phyloP scores from a whole-genome alignment of 53 echinoderm and acorn worm species.

The Patiria pectinifera region DNA sequence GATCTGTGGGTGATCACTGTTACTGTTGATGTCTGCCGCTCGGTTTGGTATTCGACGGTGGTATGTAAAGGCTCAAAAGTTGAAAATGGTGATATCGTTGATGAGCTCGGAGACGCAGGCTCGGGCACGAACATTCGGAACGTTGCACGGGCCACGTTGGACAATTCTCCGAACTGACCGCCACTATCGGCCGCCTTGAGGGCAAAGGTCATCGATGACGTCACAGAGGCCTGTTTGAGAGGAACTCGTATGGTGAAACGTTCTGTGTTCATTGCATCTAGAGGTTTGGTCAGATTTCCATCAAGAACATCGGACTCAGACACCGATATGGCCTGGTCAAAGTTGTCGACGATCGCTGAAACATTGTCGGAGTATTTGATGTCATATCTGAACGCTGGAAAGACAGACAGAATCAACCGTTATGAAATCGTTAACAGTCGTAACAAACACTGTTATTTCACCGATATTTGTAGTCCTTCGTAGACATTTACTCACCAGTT shows the following conservation, averaged over 20 bases:
- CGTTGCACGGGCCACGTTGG: constrained; percentile 56
- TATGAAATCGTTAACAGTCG: no score
- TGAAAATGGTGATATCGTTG: neutral
- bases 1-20: no score
- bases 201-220: constrained; percentile 44
- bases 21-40: no score
- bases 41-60: no score
- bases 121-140: constrained; percentile 30
- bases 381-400: constrained; percentile 22
- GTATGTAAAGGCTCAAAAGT: neutral
- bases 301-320: neutral
- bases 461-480: neutral
- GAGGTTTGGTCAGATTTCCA: constrained; percentile 22
- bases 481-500: constrained; percentile 38
- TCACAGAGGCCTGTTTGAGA: neutral
- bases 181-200: constrained; percentile 27
- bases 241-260: constrained; percentile 29
- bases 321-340: constrained; percentile 22
- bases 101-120: neutral
- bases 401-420: neutral
- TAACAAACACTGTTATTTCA: neutral
- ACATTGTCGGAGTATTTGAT: constrained; percentile 33
- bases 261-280: constrained; percentile 12
- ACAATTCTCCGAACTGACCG: constrained; percentile 16
- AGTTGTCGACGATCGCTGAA: constrained; percentile 12